Conservation (phyloP, 1,140 invertebrate genomes). For the Andricus grossulariae region DNA sequence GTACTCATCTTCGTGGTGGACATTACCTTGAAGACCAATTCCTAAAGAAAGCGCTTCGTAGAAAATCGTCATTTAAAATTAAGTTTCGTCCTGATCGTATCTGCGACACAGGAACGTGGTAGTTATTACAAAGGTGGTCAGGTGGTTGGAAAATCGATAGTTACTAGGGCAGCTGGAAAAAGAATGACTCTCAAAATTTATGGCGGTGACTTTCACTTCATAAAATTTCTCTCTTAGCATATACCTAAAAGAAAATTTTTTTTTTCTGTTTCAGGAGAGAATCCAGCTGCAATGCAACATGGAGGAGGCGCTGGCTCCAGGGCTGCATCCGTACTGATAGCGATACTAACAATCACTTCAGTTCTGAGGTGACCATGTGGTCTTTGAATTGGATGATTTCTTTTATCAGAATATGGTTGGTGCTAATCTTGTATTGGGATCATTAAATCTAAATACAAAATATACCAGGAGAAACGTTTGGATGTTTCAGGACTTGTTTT, state of each 20-base stretch:
- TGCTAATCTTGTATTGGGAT: conserved; percentile 45
- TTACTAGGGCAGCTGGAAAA: background rate
- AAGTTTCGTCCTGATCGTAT: background rate
- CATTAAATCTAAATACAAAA: too few species aligned
- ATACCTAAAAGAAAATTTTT: background rate
- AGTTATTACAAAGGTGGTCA: conserved; percentile 5
- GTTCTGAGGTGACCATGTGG: conserved; percentile 73
- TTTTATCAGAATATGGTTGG: conserved; percentile 49
- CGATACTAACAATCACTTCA: conserved; percentile 61
- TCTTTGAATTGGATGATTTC: conserved; percentile 34
- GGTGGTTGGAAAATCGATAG: background rate
- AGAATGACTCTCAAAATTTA: too few species aligned
- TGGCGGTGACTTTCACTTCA: too few species aligned
- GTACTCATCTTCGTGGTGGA: too few species aligned
- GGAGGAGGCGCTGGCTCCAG: conserved; percentile 61
- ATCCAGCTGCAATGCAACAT: conserved; percentile 78
- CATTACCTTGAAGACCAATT: too few species aligned
- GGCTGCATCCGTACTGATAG: conserved; percentile 62
- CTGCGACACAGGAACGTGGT: background rate
- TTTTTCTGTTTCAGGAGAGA: conserved; percentile 73
- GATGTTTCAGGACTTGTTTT: too few species aligned
- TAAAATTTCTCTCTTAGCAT: background rate
- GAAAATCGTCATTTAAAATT: conserved; percentile 34
- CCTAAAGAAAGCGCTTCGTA: too few species aligned
- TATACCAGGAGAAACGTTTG: too few species aligned